Base-by-base conservation (phyloP, 2,113 vertebrate genomes). In the Gallinago paraguaiae region DNA sequence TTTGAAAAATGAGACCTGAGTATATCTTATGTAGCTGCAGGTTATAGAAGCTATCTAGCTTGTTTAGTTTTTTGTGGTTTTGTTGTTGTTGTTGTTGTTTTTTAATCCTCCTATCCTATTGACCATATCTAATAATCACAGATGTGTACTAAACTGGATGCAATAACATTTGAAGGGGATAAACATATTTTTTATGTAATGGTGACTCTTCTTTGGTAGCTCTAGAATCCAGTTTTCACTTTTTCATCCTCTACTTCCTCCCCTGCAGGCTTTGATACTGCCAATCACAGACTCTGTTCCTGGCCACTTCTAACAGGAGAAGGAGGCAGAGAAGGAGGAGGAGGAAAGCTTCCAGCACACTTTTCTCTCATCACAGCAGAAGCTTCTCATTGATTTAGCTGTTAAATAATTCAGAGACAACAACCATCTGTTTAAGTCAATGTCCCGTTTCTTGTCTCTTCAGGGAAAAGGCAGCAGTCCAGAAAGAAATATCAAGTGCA, bases 321-420 rank as follows among this genome's bases (percentile, higher is more conserved):
- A 69, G 30, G 74, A 96, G 77, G 65, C 6, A 10, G 18, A 64
- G 31, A 54, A 80, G 27, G 33, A 80, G 27, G 28, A 90, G 33
- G 28, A 90, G 33, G 23, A 96, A 89, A 67, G 11, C 23, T 93
- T 95, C 76, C 69, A 92, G 39, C 64, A 78, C 23, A 74, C 12
- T 54, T 93, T 88, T 41, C 20, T 71, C 20, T 86, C 88, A 82
- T 53, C 53, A 43, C 59, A 92, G 45, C 31, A 94, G 78, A 76
- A 91, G 7, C 8, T 86, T 88, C 68, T 88, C n/a, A 95, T 68
- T 95, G 81, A 84, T 92, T 79, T 68, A 56, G 12, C 27, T 79
- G 81, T 78, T 95, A 93, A 97, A 95, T 89, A 95, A 95, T 95
- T 92, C 72, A 93, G 61, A 89, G 35, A 35, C 33, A 88, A 57